phyloP scores from a whole-genome alignment of 2,113 vertebrate species.

The Actinemys pallida region DNA sequence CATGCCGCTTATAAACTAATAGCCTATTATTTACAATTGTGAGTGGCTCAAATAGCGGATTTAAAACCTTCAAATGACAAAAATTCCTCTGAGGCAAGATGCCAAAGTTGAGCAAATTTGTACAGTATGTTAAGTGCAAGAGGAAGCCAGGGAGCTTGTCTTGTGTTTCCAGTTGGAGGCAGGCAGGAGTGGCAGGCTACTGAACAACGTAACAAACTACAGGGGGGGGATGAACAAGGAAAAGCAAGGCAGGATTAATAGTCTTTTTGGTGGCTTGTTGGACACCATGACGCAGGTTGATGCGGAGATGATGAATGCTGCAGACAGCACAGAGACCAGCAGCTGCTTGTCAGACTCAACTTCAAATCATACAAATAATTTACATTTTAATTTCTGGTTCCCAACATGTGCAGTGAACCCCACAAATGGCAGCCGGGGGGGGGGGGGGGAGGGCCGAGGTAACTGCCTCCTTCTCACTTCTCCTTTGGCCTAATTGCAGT shows the following conservation, averaged over 20 bases:
- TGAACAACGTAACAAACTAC: conserved; percentile 63
- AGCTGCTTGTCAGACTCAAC: conserved; percentile 74
- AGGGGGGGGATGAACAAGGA: neutral
- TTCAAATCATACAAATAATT: neutral
- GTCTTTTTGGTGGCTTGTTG: conserved; percentile 58
- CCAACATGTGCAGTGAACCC: neutral
- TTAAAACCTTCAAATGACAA: conserved; percentile 22
- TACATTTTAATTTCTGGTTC: neutral
- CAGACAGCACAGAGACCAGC: conserved; percentile 70
- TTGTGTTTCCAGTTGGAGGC: conserved; percentile 61
- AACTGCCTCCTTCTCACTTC: neutral
- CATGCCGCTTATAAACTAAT: conserved; percentile 30
- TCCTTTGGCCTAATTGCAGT: neutral
- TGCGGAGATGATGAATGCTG: conserved; percentile 67
- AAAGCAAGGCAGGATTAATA: conserved; percentile 14
- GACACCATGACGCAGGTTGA: conserved; percentile 66
- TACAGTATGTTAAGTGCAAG: conserved; percentile 45
- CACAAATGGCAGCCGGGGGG: neutral
- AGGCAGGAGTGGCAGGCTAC: conserved; percentile 56
- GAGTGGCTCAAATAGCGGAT: neutral
- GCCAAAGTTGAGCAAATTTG: conserved; percentile 67
- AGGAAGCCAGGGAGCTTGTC: conserved; percentile 50
- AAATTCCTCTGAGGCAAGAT: conserved; percentile 37
- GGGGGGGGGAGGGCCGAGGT: neutral
- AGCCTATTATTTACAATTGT: conserved; percentile 20